Percentiles rank a stretch among this genome's conserved stretches.
These are phyloP conservation scores for Mellilla xanthometata DNA, from an alignment of 2,888 invertebrate genomes.

Conservation along the genomic window DNA sequence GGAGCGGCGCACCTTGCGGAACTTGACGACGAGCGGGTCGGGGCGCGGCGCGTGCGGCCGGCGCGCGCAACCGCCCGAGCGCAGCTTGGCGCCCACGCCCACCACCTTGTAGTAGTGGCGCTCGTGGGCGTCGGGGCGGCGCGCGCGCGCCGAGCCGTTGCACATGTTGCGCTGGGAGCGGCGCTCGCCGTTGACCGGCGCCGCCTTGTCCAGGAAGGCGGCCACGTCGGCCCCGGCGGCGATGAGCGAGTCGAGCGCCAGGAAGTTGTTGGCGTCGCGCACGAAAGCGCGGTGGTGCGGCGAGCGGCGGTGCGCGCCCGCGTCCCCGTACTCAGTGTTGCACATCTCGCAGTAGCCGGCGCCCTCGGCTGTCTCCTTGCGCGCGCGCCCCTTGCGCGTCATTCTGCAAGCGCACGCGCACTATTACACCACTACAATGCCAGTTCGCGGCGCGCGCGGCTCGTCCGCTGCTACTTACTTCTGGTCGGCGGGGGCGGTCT, in stretches of 20 bases:
- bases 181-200: constrained; percentile 65
- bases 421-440: constrained; percentile 26
- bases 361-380: constrained; percentile 69
- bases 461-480: constrained; percentile 52
- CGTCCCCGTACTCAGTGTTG: constrained; percentile 87
- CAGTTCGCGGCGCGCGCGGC: constrained; percentile 4
- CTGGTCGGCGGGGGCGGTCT: constrained; percentile 41
- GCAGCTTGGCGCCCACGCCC: constrained; percentile 85
- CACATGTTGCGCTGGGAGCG: constrained; percentile 63
- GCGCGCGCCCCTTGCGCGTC: constrained; percentile 78
- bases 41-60: constrained; percentile 60
- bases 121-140: constrained; percentile 52
- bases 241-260: constrained; percentile 88
- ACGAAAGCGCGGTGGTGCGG: constrained; percentile 89
- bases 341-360: constrained; percentile 92
- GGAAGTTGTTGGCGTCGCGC: constrained; percentile 88
- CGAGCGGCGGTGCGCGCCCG: constrained; percentile 87
- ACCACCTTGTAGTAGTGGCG: constrained; percentile 88
- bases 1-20: constrained; percentile 87
- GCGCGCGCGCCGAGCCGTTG: constrained; percentile 61
- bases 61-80: constrained; percentile 81
- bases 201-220: constrained; percentile 85
- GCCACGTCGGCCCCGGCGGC: constrained; percentile 85
- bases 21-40: constrained; percentile 86
- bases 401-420: constrained; percentile 62